Percentiles rank a stretch among this genome's conserved stretches.
phyloP scores from a whole-genome alignment of 2,113 vertebrate species.

The Cepphus grylle region DNA sequence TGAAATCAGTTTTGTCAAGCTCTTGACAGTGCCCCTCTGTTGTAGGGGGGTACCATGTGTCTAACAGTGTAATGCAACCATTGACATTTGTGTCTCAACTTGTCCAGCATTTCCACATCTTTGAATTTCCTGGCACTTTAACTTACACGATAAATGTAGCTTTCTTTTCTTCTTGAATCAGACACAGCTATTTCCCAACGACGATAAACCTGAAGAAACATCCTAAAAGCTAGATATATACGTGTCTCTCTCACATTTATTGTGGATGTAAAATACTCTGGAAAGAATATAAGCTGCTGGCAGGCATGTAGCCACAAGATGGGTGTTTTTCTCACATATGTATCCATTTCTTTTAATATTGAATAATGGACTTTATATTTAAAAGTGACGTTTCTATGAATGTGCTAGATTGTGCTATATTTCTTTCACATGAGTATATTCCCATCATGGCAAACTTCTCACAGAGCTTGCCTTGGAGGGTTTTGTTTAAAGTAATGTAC shows the following conservation, averaged over 20 bases:
- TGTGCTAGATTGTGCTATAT: constrained; percentile 63
- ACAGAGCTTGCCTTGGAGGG: constrained; percentile 60
- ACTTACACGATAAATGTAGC: neutral
- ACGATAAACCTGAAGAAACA: constrained; percentile 34
- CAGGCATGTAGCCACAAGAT: constrained; percentile 15
- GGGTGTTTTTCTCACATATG: constrained; percentile 38
- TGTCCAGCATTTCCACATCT: neutral
- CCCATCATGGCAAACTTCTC: constrained; percentile 48
- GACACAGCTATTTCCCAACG: neutral
- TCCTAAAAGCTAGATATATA: constrained; percentile 36
- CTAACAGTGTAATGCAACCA: neutral
- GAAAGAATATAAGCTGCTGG: constrained; percentile 34
- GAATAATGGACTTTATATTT: constrained; percentile 66
- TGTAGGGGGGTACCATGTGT: neutral
- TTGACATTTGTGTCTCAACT: neutral
- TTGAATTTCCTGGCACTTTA: constrained; percentile 7
- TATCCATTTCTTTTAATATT: constrained; percentile 66
- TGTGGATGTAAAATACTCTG: constrained; percentile 18
- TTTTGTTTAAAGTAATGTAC: constrained; percentile 63
- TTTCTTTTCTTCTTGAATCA: constrained; percentile 24
- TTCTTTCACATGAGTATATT: constrained; percentile 63
- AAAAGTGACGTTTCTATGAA: constrained; percentile 63
- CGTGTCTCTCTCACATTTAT: constrained; percentile 28
- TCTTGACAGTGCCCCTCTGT: neutral
- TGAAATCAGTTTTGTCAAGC: neutral